Conservation (phyloP, 2,888 invertebrate genomes). For the Smittia sp. region DNA sequence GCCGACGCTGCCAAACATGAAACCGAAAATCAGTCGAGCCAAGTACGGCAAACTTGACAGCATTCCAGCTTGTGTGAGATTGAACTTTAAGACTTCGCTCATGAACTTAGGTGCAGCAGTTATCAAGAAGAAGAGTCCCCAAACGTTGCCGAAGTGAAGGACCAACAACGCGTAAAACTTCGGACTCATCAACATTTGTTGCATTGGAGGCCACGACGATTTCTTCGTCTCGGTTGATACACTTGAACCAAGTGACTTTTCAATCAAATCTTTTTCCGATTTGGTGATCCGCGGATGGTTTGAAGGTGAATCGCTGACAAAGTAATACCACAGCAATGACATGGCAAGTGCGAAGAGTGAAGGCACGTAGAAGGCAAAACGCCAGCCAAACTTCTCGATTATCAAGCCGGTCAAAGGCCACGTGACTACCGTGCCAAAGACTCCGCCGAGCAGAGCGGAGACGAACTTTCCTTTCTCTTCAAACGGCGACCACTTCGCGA, state of each 20-base stretch:
- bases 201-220: slow-evolving; percentile 65
- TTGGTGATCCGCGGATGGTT: slow-evolving; percentile 63
- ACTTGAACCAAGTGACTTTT: slow-evolving; percentile 59
- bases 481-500: slow-evolving; percentile 72
- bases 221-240: slow-evolving; percentile 53
- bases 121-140: slow-evolving; percentile 73
- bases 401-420: slow-evolving; percentile 67
- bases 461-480: slow-evolving; percentile 72
- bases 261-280: slow-evolving; percentile 63
- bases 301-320: slow-evolving; percentile 63
- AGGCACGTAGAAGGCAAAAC: slow-evolving; percentile 65
- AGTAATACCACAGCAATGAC: slow-evolving; percentile 60
- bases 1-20: slow-evolving; percentile 68
- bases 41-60: slow-evolving; percentile 70
- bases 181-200: slow-evolving; percentile 60
- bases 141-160: slow-evolving; percentile 72
- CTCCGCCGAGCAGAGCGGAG: slow-evolving; percentile 53
- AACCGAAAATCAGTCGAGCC: slow-evolving; percentile 65
- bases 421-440: slow-evolving; percentile 44
- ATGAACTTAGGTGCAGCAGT: slow-evolving; percentile 74
- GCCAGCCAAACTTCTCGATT: slow-evolving; percentile 64
- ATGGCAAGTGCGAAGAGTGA: slow-evolving; percentile 59
- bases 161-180: slow-evolving; percentile 67
- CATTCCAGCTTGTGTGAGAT: slow-evolving; percentile 67
- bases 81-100: slow-evolving; percentile 68